phyloP scores from a whole-genome alignment of 2,797 vertebrate species.

The Malacoctenus gilli region DNA sequence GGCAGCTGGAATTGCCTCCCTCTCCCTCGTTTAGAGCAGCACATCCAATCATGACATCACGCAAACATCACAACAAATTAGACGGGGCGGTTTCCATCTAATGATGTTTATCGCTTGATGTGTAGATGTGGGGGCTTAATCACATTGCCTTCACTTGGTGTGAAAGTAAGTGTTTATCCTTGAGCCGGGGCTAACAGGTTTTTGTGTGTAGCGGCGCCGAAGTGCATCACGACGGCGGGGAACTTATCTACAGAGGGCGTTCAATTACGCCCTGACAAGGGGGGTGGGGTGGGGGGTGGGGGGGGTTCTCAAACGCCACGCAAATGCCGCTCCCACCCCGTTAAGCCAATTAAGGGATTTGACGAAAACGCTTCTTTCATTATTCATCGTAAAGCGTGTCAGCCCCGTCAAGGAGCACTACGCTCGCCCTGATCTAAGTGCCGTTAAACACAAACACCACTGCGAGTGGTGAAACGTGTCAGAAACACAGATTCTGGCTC shows the following conservation, averaged over 20 bases:
- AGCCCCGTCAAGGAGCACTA: constrained; percentile 53
- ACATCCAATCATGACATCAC: constrained; percentile 73
- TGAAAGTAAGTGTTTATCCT: constrained; percentile 74
- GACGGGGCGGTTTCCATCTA: constrained; percentile 61
- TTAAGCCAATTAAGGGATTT: constrained; percentile 68
- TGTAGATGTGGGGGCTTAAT: constrained; percentile 70
- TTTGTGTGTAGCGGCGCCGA: constrained; percentile 46
- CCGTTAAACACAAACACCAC: constrained; percentile 60
- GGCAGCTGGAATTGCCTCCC: constrained; percentile 46
- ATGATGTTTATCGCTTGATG: constrained; percentile 74
- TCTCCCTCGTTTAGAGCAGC: constrained; percentile 52
- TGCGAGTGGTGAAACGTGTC: constrained; percentile 59
- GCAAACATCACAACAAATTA: constrained; percentile 71
- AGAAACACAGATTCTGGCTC: constrained; percentile 55
- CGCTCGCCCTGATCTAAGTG: constrained; percentile 58
- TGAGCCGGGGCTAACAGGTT: constrained; percentile 39
- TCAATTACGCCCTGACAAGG: constrained; percentile 65
- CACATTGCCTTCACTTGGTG: constrained; percentile 68
- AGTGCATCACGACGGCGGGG: constrained; percentile 55
- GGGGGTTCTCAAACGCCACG: constrained; percentile 37
- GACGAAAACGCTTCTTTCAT: constrained; percentile 63
- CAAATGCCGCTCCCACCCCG: constrained; percentile 41
- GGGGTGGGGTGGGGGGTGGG: too few relatives aligned
- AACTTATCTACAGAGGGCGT: constrained; percentile 52
- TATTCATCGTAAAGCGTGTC: constrained; percentile 59